Conservation (phyloP, 2,113 vertebrate genomes). For the Salminus brasiliensis region DNA sequence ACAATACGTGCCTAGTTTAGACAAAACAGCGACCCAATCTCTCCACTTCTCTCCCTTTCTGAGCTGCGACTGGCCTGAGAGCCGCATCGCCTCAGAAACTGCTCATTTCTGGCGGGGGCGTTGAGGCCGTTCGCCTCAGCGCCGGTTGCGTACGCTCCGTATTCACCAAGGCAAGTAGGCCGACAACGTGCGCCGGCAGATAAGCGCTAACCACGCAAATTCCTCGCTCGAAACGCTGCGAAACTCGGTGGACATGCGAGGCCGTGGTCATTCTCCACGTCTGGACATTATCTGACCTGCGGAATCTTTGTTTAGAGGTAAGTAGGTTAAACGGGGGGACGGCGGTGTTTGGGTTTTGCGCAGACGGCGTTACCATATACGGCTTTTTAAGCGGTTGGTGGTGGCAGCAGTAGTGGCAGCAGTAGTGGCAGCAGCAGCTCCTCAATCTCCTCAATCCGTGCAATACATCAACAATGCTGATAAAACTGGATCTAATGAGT, state of each 20-base stretch:
- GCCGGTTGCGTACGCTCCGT: conserved; percentile 41
- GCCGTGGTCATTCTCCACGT: not conserved
- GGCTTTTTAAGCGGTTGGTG: conserved; percentile 50
- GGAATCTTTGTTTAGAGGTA: conserved; percentile 18
- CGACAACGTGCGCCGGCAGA: not conserved
- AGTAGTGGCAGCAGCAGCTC: not conserved
- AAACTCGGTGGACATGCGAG: not conserved
- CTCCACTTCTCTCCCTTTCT: no score
- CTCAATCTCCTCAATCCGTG: no score
- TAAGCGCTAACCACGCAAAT: not conserved
- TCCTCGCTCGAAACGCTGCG: conserved; percentile 12
- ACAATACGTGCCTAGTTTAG: no score
- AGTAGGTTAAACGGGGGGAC: conserved; percentile 17
- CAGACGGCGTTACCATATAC: conserved; percentile 60
- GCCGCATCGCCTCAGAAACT: no score
- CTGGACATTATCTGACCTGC: not conserved
- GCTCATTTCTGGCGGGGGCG: not conserved
- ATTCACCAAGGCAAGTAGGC: conserved; percentile 33
- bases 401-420: not conserved
- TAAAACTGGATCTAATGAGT: no score
- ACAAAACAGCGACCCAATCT: no score
- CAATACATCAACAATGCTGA: no score
- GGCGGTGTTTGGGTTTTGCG: not conserved
- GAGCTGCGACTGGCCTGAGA: no score
- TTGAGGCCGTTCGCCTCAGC: no score